Evolutionary conservation across 2,888 invertebrate genomes (phyloP).

Genomic region (Andrena bucephala): DNA sequence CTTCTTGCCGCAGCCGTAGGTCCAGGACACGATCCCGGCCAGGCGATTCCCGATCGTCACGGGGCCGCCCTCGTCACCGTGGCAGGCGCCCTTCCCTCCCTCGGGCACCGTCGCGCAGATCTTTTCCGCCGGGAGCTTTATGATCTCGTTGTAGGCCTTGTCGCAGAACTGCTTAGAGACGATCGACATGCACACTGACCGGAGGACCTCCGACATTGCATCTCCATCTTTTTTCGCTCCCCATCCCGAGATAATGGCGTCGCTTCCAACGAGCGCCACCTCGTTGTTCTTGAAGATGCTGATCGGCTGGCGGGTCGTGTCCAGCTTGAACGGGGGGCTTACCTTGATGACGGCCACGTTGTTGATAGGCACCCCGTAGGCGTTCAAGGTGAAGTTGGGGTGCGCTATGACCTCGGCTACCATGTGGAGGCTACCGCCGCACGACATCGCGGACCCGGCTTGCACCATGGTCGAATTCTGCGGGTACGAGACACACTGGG

Average conservation of each 20-base stretch:
- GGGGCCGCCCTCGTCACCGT: conserved; percentile 80
- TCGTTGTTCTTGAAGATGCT: conserved; percentile 83
- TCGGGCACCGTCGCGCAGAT: conserved; percentile 87
- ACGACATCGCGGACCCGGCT: conserved; percentile 81
- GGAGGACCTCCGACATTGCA: conserved; percentile 77
- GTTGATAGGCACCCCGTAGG: conserved; percentile 67
- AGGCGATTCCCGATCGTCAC: conserved; percentile 72
- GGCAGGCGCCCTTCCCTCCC: conserved; percentile 85
- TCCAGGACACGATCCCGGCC: conserved; percentile 84
- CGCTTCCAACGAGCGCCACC: conserved; percentile 47
- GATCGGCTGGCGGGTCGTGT: conserved; percentile 84
- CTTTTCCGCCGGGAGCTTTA: conserved; percentile 79
- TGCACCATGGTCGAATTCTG: conserved; percentile 40
- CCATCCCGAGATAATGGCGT: conserved; percentile 74
- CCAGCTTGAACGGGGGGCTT: conserved; percentile 84
- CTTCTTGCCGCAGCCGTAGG: conserved; percentile 86
- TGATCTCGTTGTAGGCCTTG: conserved; percentile 83
- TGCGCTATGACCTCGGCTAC: conserved; percentile 55
- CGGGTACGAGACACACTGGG: conserved; percentile 85
- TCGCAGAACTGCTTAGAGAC: conserved; percentile 86
- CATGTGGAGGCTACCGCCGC: conserved; percentile 53
- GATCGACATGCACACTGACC: conserved; percentile 86
- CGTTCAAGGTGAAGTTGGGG: conserved; percentile 58
- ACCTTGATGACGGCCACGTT: conserved; percentile 87
- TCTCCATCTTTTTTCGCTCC: conserved; percentile 50